These are phyloP conservation scores for Calcarius lapponicus DNA, from an alignment of 2,797 vertebrate genomes.

Conservation along the genomic window DNA sequence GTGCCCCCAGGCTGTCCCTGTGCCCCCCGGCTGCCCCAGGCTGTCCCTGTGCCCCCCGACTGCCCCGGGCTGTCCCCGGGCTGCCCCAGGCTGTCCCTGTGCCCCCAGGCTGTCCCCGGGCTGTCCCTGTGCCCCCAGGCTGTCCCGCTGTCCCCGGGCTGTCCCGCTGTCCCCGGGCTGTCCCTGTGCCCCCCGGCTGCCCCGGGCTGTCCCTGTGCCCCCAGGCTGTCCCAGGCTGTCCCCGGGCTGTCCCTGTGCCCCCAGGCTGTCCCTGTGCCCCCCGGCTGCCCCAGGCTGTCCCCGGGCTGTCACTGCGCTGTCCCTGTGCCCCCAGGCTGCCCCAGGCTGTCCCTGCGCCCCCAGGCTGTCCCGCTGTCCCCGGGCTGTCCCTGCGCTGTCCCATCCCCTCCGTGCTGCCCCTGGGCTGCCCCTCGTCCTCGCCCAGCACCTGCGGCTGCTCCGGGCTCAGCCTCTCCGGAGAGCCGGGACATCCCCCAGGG, in stretches of 20 bases:
- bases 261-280: background rate
- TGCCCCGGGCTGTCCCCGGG: accelerated
- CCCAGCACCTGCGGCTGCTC: background rate
- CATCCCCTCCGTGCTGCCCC: background rate
- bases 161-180: background rate
- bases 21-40: no score
- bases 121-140: background rate
- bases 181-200: background rate
- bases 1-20: background rate
- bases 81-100: background rate
- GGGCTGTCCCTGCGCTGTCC: background rate
- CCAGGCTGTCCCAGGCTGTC: background rate
- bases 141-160: background rate
- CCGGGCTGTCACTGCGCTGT: background rate
- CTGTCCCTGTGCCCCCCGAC: background rate
- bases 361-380: background rate
- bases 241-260: background rate
- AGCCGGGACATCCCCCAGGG: accelerated
- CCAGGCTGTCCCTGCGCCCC: background rate
- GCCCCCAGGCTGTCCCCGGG: background rate
- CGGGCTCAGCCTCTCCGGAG: accelerated
- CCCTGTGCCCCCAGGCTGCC: background rate
- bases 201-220: no score
- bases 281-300: background rate
- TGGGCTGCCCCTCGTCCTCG: background rate